phyloP scores from a whole-genome alignment of 2,888 invertebrate genomes.

The Anaspis maculata region DNA sequence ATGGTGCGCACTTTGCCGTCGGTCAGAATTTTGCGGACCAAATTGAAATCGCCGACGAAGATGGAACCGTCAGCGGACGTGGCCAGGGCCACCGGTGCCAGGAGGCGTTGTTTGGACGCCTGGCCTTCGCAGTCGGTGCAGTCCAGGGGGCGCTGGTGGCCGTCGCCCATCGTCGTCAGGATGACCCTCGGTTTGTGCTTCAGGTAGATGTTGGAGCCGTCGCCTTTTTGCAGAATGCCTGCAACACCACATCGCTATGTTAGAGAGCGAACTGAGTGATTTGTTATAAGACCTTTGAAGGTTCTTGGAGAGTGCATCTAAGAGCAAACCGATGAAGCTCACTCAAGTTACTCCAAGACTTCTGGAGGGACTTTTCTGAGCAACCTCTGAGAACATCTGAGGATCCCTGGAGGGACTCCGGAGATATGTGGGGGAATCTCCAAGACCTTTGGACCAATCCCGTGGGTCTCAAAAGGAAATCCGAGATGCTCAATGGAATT shows the following conservation, averaged over 20 bases:
- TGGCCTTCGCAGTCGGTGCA: constrained; percentile 75
- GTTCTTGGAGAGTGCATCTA: too few relatives aligned
- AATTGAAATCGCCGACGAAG: constrained; percentile 93
- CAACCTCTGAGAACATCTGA: too few relatives aligned
- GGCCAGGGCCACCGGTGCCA: constrained; percentile 89
- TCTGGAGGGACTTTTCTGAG: too few relatives aligned
- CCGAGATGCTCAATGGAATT: too few relatives aligned
- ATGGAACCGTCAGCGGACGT: constrained; percentile 89
- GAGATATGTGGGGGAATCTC: too few relatives aligned
- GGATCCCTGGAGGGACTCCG: too few relatives aligned
- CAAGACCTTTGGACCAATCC: too few relatives aligned
- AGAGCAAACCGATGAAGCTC: not conserved
- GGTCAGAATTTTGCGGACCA: constrained; percentile 78
- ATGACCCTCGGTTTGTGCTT: constrained; percentile 89
- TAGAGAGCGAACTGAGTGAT: too few relatives aligned
- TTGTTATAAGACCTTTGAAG: not conserved
- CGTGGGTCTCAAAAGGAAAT: too few relatives aligned
- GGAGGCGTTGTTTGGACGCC: constrained; percentile 69
- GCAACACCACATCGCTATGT: too few relatives aligned
- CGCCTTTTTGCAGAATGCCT: constrained; percentile 95
- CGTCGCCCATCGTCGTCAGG: constrained; percentile 85
- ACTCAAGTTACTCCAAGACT: too few relatives aligned
- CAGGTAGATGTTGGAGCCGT: constrained; percentile 91
- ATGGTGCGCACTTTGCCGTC: constrained; percentile 76
- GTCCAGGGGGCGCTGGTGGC: constrained; percentile 78